Evolutionary conservation across 1,140 invertebrate species (phyloP), one percentile per base, ranked within the genome.

Genomic region (Eufriesea mexicana): DNA sequence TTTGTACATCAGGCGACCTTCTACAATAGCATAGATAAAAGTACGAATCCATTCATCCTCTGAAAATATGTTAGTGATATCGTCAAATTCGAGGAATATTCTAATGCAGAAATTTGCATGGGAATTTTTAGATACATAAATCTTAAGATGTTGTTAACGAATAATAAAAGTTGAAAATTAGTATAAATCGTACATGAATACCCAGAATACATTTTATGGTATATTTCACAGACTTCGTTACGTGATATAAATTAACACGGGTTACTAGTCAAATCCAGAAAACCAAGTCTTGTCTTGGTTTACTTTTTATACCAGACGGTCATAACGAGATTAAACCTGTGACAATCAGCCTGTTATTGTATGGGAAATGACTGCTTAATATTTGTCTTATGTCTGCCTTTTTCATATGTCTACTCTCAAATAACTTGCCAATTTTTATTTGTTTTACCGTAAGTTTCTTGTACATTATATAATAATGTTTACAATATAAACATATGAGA

Each of bases 261-360:
- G 5, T 2, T 16, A 10, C 8, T 49, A 16, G 18, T 28, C n/a
- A 25, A 47, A 70, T 25, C 16, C 9, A 28, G 12, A 20, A n/a
- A 18, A 16, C 12, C 42, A 61, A 62, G 35, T 8, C 0, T 45
- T 2, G 23, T 20, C 45, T 71, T 49, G 0, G 18, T 71, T 49
- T 54, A 6, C 10, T 54, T 71, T 71, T 54, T 14, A 28, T 54
- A 35, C 9, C 20, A 72, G 25, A 72, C 28, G 35, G 20, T 1
- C 6, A 54, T 54, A 72, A 72, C 35, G 35, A 72, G 70, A 54
- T 72, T 72, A 72, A 54, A n/a, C 9, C 12, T 54, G 47, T 54
- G 25, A 54, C 70, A 54, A 72, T 72, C 49, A 55, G 20, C 5
- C 28, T 55, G 70, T 28, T 54, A 23, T 54, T 67, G 35, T 23